Base-by-base conservation (phyloP, 2,888 invertebrate genomes). In the Oxyscelio sp. region DNA sequence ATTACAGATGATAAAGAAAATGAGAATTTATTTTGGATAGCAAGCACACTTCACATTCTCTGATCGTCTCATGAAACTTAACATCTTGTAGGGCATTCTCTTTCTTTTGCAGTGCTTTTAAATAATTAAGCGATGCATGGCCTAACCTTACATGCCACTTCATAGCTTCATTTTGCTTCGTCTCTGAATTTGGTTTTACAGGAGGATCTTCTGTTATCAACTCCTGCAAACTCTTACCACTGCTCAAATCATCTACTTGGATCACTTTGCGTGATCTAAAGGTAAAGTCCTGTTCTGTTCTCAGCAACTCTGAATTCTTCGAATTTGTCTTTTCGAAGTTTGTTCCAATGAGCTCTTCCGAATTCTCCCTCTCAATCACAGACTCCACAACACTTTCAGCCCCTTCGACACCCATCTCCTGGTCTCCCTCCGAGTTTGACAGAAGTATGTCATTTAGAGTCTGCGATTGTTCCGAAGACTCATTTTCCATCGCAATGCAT, bases 21-120 rank as follows among this genome's bases (percentile, higher is more conserved):
- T 31, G 24, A 31, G 6, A 27, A 27, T 27, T 27, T 27, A 27
- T 78, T 56, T 74, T 78, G 13, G 79, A 54, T 59, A 63, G 54
- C 56, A 70, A 24, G 31, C 43, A 81, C 59, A 59, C 54, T 73
- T 89, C 88, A 43, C 89, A 89, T 15, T 90, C 86, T 75, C 38
- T 68, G 11, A 89, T 89, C 13, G 80, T 50, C 9, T 89, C 87
- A 54, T 89, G 86, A 65, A 89, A 90, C 17, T 83, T 87, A 48
- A 87, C 83, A 27, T 88, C 34, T 43, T 87, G 38, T 54, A 87
- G 52, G 2, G 8, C 65, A 19, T 83, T 75, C 11, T 85, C 78
- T 58, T 73, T 82, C 54, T 88, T 87, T 56, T 90, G 83, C 21
- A 89, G 31, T 45, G 48, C 70, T 73, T 87, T 89, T 27, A 89